phyloP scores from a whole-genome alignment of 2,797 vertebrate genomes.

The Pipistrellus pipistrellus region DNA sequence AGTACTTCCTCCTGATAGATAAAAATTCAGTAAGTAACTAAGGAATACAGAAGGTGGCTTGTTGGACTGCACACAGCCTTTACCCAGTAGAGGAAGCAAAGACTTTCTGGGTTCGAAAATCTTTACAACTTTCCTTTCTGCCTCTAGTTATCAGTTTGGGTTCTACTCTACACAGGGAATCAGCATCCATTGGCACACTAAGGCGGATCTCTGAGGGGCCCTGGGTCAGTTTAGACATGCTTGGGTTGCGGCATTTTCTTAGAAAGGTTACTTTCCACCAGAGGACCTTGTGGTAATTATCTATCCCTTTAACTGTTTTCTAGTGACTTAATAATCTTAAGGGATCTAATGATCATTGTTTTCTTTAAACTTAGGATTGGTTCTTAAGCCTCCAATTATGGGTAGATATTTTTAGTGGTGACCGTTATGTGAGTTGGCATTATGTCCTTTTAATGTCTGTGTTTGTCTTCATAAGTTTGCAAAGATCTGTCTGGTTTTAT shows the following conservation, averaged over 20 bases:
- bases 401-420: slow-evolving; percentile 58
- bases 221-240: neutral
- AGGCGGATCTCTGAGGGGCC: slow-evolving; percentile 30
- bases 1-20: neutral
- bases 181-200: neutral
- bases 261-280: slow-evolving; percentile 54
- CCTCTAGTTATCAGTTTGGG: slow-evolving; percentile 23
- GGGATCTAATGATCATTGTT: slow-evolving; percentile 11
- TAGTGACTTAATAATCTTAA: slow-evolving; percentile 50
- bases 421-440: slow-evolving; percentile 33
- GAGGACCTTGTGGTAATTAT: neutral
- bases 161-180: neutral
- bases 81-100: neutral
- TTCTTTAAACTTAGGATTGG: slow-evolving; percentile 48
- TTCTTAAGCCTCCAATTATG: slow-evolving; percentile 48
- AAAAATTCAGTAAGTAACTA: neutral
- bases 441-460: slow-evolving; percentile 69
- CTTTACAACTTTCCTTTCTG: slow-evolving; percentile 64
- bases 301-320: slow-evolving; percentile 49
- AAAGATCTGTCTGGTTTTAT: slow-evolving; percentile 68
- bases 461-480: slow-evolving; percentile 67
- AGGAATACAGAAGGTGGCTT: neutral
- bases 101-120: neutral
- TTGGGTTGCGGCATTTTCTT: neutral
- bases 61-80: slow-evolving; percentile 1